Base-by-base conservation (phyloP, 2,888 invertebrate genomes). In the Nomada fucata region DNA sequence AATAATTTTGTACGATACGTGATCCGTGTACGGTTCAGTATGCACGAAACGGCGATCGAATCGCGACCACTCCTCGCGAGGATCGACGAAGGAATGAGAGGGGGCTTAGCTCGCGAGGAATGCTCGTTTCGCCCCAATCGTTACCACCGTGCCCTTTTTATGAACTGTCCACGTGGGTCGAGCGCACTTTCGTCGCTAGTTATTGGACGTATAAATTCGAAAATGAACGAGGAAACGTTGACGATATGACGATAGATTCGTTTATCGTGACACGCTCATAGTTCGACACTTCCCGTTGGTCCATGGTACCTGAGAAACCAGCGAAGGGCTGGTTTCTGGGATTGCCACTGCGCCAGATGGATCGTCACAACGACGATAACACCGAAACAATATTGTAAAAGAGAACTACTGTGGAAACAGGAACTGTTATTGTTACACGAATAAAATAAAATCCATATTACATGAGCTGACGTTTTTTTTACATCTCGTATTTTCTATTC, bases 341-440 rank as follows among this genome's bases (percentile, higher is more conserved):
- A 42, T 69, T 55, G n/a, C 53, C 65, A 60, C n/a, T 55, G 61
- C 47, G 36, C 18, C 59, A 60, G 11, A 15, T 23, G 64, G 47
- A 65, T 59, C 64, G 77, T 69, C 60, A 18, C 20, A 60, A n/a
- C 61, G 29, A 63, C 44, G 57, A 42, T 23, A 64, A 67, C 36
- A n/a, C 71, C 47, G 74, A 65, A 65, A 63, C 61, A 52, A 59
- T 76, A 74, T 64, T 74, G 73, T 75, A 80, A 72, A 65, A 60
- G 76, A 23, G 78, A 69, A 79, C 74, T 82, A 82, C 61, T 84
- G 70, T 59, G 76, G 44, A 83, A 79, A 76, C 75, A 76, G 80
- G 47, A 84, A 82, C 88, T 88, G 88, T 88, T 88, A 88, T 88
- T 88, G 88, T 88, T 88, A 88, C 83, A 88, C 79, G 76, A 82